A percentile compares a stretch with the other conserved stretches of the same genome.
Evolutionary conservation across 2,113 vertebrate genomes (phyloP).

Genomic region (Candoia aspera): DNA sequence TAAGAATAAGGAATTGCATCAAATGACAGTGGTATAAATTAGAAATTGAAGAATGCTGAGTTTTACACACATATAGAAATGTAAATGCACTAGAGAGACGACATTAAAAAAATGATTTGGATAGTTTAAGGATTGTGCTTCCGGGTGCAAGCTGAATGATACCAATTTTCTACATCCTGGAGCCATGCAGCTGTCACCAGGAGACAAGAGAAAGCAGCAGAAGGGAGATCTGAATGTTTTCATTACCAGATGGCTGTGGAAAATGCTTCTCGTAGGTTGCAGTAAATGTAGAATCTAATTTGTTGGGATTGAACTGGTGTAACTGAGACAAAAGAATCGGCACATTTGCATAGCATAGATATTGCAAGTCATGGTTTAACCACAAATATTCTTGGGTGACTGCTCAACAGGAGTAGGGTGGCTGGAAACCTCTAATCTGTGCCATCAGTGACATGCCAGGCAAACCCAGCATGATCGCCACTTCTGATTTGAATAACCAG

Average conservation of each 20-base stretch:
- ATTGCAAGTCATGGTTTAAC: background rate
- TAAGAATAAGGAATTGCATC: background rate
- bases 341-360: background rate
- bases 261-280: background rate
- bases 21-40: background rate
- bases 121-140: background rate
- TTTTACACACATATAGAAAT: background rate
- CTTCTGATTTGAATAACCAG: background rate
- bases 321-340: background rate
- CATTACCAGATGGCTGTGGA: background rate
- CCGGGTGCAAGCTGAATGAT: background rate
- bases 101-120: background rate
- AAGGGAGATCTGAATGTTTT: background rate
- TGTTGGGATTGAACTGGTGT: background rate
- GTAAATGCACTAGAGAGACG: background rate
- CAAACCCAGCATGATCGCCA: background rate
- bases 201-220: background rate
- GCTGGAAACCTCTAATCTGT: background rate
- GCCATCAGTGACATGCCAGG: no score
- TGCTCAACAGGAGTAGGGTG: background rate
- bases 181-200: background rate
- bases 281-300: background rate
- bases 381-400: background rate
- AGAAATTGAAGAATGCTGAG: background rate
- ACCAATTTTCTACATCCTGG: background rate